Base-by-base conservation (phyloP, 2,888 invertebrate species). In the Eumacrocentrus americanus region DNA sequence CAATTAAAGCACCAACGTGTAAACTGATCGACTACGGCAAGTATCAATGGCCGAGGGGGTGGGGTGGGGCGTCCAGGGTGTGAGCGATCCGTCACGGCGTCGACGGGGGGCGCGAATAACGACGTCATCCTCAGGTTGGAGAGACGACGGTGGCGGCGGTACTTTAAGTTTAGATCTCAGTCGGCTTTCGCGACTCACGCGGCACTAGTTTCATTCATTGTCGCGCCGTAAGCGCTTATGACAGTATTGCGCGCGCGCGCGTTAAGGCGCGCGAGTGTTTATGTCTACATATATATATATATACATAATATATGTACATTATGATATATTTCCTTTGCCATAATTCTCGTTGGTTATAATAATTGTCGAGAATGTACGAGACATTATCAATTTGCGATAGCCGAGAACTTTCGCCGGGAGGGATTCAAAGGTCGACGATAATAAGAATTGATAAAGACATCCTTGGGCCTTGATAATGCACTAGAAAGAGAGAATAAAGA, bases 121-220 rank as follows among this genome's bases (percentile, higher is more conserved):
- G 54, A 55, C 50, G 60, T 78, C 76, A 73, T 74, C 72, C 74
- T 75, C 77, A 76, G 77, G 78, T 79, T 77, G 76, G 73, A 52
- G 40, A 74, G 74, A 73, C n/a, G n/a, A n/a, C n/a, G n/a, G n/a
- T n/a, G n/a, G n/a, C 72, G 74, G 76, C 69, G 74, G 71, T 4
- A 71, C 74, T 71, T 73, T 69, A 72, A 76, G 75, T 76, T 75
- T 72, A 75, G 75, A 74, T 73, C 72, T 76, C 77, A 77, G 78
- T 79, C 76, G 74, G 72, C 75, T 72, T 70, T 73, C 76, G 79
- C 72, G 75, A 73, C 74, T 76, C 76, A 72, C 70, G 73, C 70
- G 68, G 68, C 66, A 70, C 68, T 53, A 67, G 67, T 65, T 69
- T 61, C 65, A 62, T 64, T 65, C 65, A 63, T 61, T 52, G 40